Evolutionary conservation across 2,797 vertebrate species (phyloP).

Genomic region (Salmo trutta): DNA sequence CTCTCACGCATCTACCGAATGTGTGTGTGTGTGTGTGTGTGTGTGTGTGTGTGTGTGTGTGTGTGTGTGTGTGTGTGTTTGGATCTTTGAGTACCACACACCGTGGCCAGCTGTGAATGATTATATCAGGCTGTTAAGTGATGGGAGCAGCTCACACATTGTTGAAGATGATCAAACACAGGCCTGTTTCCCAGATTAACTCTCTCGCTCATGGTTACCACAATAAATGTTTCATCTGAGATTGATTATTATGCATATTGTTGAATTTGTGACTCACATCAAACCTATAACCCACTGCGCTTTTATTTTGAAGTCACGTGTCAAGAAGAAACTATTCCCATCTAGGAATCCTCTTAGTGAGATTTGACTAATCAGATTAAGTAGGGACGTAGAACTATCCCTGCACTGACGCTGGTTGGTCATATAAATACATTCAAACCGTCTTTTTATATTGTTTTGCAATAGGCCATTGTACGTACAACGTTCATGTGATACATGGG

Average conservation of each 20-base stretch:
- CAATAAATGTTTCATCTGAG: not conserved
- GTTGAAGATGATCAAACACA: no score
- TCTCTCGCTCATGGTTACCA: not conserved
- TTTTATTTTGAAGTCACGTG: slow-evolving; percentile 18
- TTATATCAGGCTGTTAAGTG: not conserved
- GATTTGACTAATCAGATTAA: slow-evolving; percentile 36
- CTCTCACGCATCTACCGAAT: slow-evolving; percentile 13
- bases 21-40: slow-evolving; percentile 3
- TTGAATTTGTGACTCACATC: not conserved
- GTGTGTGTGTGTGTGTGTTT: slow-evolving; percentile 9
- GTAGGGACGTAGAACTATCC: not conserved
- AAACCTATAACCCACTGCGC: not conserved
- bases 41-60: not conserved
- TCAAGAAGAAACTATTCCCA: not conserved
- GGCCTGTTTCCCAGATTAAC: no score
- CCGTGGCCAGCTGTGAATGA: not conserved
- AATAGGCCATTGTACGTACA: not conserved
- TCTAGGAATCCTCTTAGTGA: slow-evolving; percentile 16
- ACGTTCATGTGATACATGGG: not conserved
- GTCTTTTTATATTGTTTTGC: no score
- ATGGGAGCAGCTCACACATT: not conserved
- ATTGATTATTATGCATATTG: not conserved
- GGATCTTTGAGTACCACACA: not conserved
- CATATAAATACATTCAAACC: not conserved
- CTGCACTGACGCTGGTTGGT: not conserved